Percentiles rank a stretch among this genome's conserved stretches.
phyloP scores from a whole-genome alignment of 1,140 invertebrate genomes.

The Tachypleus tridentatus region DNA sequence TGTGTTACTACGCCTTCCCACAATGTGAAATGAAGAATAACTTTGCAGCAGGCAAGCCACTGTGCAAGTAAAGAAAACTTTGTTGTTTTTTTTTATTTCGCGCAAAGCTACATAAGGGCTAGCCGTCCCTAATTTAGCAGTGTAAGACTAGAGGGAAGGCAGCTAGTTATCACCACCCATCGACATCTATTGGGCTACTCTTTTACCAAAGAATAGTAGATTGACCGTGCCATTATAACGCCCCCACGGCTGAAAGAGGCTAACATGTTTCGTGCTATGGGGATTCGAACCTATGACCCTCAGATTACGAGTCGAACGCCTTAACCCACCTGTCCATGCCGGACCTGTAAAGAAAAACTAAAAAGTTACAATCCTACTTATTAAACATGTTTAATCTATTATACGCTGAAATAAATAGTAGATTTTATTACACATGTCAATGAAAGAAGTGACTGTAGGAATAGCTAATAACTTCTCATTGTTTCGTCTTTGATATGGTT shows the following conservation, averaged over 20 bases:
- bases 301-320: no score
- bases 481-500: no score
- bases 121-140: not conserved
- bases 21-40: conserved; percentile 54
- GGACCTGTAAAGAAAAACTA: no score
- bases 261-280: no score
- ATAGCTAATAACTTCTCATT: no score
- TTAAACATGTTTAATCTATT: no score
- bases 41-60: conserved; percentile 16
- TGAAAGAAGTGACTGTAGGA: no score
- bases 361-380: no score
- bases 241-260: not conserved
- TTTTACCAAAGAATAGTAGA: not conserved
- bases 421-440: no score
- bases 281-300: no score
- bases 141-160: not conserved
- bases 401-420: no score
- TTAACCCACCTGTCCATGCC: no score
- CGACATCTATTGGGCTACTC: not conserved
- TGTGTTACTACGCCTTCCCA: conserved; percentile 86
- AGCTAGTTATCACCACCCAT: not conserved
- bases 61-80: conserved; percentile 42
- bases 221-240: not conserved
- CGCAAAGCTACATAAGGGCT: not conserved
- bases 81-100: not conserved